These are phyloP conservation scores for Acipenser transmontanus DNA, from an alignment of 2,797 vertebrate genomes.

Conservation along the genomic window DNA sequence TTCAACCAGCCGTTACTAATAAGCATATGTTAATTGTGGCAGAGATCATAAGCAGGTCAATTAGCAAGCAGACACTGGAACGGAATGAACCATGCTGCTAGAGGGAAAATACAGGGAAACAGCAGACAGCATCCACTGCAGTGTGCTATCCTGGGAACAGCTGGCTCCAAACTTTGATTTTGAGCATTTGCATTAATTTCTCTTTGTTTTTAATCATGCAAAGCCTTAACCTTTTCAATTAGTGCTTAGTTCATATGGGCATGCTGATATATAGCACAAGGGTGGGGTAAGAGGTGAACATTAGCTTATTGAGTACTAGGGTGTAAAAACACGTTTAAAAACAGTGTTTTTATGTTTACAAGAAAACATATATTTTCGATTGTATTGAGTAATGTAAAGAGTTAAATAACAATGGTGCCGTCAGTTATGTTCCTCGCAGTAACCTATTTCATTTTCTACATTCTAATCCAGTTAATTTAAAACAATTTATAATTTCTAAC, in stretches of 20 bases:
- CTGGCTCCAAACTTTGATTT: constrained; percentile 75
- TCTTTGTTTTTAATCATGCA: constrained; percentile 1
- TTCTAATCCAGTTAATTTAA: too few species aligned
- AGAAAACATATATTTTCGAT: too few species aligned
- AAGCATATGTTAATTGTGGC: constrained; percentile 98
- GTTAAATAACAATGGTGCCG: too few species aligned
- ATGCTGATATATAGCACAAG: not conserved
- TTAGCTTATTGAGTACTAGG: not conserved
- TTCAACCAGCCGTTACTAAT: constrained; percentile 92
- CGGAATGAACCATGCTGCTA: constrained; percentile 77
- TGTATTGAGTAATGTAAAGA: too few species aligned
- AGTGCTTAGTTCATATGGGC: not conserved
- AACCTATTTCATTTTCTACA: too few species aligned
- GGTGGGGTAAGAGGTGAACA: not conserved
- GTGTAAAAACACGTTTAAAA: too few species aligned
- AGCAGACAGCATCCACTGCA: constrained; percentile 64
- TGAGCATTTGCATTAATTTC: constrained; percentile 68
- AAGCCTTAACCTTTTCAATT: not conserved
- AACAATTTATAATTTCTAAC: too few species aligned
- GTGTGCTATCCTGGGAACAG: constrained; percentile 62
- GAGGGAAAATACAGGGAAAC: constrained; percentile 77
- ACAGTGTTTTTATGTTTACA: too few species aligned
- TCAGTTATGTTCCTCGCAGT: too few species aligned
- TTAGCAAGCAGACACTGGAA: constrained; percentile 80
- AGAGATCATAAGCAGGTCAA: constrained; percentile 93